These are phyloP conservation scores for Caenorhabditis drosophilae DNA, from an alignment of 2,888 invertebrate species.

Conservation along the genomic window DNA sequence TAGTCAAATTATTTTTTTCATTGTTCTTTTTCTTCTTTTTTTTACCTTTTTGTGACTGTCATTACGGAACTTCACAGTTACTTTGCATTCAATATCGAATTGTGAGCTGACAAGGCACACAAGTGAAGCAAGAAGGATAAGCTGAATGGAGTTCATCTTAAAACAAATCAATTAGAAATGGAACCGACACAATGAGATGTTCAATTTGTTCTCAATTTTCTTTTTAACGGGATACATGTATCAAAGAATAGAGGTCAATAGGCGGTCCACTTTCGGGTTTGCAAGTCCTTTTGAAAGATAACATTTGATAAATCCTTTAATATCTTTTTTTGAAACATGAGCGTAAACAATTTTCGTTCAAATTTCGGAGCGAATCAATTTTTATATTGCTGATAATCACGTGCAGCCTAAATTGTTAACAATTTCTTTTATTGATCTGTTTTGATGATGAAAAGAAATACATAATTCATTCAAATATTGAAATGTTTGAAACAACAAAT, in stretches of 20 bases:
- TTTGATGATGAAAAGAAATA: too few relatives aligned
- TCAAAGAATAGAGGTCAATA: constrained; percentile 32
- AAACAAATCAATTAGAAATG: too few relatives aligned
- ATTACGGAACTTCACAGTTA: constrained; percentile 35
- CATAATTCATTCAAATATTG: too few relatives aligned
- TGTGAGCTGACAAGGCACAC: constrained; percentile 21
- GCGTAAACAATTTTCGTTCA: too few relatives aligned
- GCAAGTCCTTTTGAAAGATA: not conserved
- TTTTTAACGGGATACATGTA: constrained; percentile 18
- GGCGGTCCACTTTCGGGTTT: constrained; percentile 8
- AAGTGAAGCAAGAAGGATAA: constrained; percentile 20
- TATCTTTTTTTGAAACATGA: too few relatives aligned
- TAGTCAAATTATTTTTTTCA: not conserved
- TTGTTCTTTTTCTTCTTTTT: not conserved
- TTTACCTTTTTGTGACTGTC: constrained; percentile 30
- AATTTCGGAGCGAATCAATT: not conserved
- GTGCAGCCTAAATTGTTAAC: too few relatives aligned
- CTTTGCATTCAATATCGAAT: constrained; percentile 33
- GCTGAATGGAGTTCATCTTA: constrained; percentile 30
- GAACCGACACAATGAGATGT: not conserved
- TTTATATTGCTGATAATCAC: not conserved
- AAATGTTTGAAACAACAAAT: too few relatives aligned
- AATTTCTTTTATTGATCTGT: too few relatives aligned
- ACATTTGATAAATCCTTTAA: not conserved
- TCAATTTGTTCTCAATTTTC: not conserved